Evolutionary conservation across 2,113 vertebrate species (phyloP).

Genomic region (Brachyistius frenatus): DNA sequence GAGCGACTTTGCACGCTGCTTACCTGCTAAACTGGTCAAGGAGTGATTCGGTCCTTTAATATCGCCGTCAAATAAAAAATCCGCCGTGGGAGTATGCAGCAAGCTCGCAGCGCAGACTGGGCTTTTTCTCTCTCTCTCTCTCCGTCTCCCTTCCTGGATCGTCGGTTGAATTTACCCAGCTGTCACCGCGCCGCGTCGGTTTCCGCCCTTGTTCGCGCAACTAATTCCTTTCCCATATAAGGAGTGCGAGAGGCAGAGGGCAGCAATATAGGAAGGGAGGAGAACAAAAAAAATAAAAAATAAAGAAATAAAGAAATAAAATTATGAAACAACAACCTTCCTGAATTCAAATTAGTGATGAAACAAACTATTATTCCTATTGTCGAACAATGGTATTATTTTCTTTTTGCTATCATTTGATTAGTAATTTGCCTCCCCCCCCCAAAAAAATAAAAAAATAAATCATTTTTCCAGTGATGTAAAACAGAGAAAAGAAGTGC

Average conservation of each 20-base stretch:
- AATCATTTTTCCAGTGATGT: no score
- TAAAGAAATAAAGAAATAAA: no score
- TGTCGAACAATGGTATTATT: no score
- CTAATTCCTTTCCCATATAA: constrained; percentile 86
- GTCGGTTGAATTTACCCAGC: constrained; percentile 78
- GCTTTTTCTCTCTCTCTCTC: constrained; percentile 58
- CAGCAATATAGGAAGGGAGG: neutral
- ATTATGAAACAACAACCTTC: no score
- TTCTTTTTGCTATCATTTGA: no score
- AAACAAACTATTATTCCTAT: no score
- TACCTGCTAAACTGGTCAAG: constrained; percentile 11
- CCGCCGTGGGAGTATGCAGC: constrained; percentile 28
- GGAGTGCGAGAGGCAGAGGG: constrained; percentile 72
- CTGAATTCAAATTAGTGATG: no score
- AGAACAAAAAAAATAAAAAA: no score
- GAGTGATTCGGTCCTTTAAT: constrained; percentile 63
- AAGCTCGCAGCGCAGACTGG: constrained; percentile 21
- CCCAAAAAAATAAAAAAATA: no score
- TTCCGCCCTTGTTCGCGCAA: constrained; percentile 79
- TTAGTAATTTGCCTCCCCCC: no score
- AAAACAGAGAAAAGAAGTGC: no score
- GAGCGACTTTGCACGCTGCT: neutral
- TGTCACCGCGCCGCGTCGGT: constrained; percentile 75
- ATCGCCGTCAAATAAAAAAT: neutral
- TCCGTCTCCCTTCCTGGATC: constrained; percentile 81